Conservation (phyloP, 35 echinoderm and acorn worm species). For the Lytechinus pictus region DNA sequence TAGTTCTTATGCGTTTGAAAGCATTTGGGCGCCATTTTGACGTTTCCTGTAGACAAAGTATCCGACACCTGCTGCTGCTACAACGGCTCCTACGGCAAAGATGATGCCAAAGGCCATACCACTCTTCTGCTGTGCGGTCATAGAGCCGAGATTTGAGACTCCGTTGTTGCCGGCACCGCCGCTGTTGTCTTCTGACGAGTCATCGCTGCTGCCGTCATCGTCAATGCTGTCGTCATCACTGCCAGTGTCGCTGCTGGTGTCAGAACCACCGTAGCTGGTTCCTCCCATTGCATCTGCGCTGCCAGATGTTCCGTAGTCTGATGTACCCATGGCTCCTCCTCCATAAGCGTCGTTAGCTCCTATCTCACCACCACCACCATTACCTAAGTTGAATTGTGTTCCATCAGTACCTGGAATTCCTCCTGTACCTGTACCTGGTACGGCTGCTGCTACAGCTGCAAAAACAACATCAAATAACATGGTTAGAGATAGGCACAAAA, state of each 20-base stretch:
- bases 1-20: slow-evolving; percentile 31
- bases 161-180: not conserved
- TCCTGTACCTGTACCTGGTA: not conserved
- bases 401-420: not conserved
- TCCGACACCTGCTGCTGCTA: slow-evolving; percentile 13
- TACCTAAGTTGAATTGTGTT: not conserved
- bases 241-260: not conserved
- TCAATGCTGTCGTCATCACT: not conserved
- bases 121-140: not conserved
- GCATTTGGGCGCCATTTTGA: slow-evolving; percentile 21
- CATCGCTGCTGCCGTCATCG: not conserved
- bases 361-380: not conserved
- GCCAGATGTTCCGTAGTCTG: not conserved
- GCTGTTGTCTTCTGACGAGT: not conserved
- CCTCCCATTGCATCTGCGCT: not conserved
- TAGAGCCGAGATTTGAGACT: not conserved
- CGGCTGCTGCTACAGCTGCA: not conserved
- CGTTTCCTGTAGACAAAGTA: slow-evolving; percentile 21
- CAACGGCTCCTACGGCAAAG: not conserved
- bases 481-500: no score
- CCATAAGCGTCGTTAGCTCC: not conserved
- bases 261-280: not conserved
- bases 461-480: not conserved
- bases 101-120: not conserved
- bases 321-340: not conserved